Evolutionary conservation across 2,113 vertebrate genomes (phyloP).

Genomic region (human (Homo sapiens)): DNA sequence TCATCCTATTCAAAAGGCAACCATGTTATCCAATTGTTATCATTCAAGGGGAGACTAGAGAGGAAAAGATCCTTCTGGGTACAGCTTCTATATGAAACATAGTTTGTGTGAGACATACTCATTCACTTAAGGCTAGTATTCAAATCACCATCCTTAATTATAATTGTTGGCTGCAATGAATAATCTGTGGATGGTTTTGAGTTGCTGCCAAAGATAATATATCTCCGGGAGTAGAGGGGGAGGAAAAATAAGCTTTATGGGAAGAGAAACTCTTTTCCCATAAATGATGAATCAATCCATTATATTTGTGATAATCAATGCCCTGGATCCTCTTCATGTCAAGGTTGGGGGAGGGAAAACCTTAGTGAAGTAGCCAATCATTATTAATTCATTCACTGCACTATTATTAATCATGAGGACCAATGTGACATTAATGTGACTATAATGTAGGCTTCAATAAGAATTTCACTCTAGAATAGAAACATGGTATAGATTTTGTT

Average conservation of each 20-base stretch:
- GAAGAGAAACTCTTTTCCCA: conserved; percentile 87
- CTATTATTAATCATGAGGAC: conserved; percentile 83
- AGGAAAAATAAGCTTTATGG: conserved; percentile 81
- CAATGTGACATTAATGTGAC: conserved; percentile 88
- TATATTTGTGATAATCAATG: conserved; percentile 88
- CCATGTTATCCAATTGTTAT: not conserved
- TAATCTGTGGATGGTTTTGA: conserved; percentile 83
- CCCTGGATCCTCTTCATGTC: conserved; percentile 84
- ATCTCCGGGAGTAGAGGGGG: conserved; percentile 68
- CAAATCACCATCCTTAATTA: conserved; percentile 73
- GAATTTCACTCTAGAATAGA: conserved; percentile 80
- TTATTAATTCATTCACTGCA: conserved; percentile 87
- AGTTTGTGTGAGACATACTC: conserved; percentile 73
- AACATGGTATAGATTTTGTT: conserved; percentile 76
- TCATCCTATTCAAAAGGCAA: conserved; percentile 31
- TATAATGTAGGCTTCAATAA: conserved; percentile 81
- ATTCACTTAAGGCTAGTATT: conserved; percentile 70
- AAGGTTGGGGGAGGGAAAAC: conserved; percentile 69
- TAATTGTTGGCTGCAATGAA: conserved; percentile 78
- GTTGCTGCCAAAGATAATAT: conserved; percentile 84
- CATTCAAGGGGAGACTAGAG: not conserved
- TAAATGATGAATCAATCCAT: conserved; percentile 87
- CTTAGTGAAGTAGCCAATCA: conserved; percentile 83
- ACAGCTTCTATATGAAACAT: conserved; percentile 49
- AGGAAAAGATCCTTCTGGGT: conserved; percentile 34